Conservation (phyloP, 2,888 invertebrate species). For the Abscondita cerata region DNA sequence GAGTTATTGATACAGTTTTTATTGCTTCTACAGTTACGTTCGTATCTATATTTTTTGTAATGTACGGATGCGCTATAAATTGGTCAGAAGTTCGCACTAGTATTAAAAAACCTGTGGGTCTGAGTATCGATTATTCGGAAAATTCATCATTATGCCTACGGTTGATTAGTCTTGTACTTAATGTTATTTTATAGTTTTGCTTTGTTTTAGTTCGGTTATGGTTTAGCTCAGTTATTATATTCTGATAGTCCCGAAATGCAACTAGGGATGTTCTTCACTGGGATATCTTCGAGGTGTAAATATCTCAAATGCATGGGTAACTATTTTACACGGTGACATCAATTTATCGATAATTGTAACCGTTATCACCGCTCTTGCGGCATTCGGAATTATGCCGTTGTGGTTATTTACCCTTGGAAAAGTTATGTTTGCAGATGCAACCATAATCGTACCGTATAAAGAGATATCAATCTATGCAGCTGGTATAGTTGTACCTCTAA, state of each 20-base stretch:
- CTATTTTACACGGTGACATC: conserved; percentile 89
- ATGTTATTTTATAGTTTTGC: background rate
- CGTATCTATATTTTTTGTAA: conserved; percentile 83
- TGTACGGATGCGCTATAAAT: conserved; percentile 90
- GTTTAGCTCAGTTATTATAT: conserved; percentile 75
- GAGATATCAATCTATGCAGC: conserved; percentile 78
- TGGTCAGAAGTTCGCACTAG: conserved; percentile 72
- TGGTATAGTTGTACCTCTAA: conserved; percentile 79
- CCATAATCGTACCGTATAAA: conserved; percentile 78
- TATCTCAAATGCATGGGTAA: conserved; percentile 96
- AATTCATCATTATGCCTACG: conserved; percentile 87
- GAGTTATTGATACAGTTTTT: conserved; percentile 77
- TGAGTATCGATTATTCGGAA: conserved; percentile 79
- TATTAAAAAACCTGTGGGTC: conserved; percentile 76
- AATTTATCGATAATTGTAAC: conserved; percentile 96
- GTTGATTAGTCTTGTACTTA: conserved; percentile 60
- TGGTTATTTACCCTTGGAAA: conserved; percentile 91
- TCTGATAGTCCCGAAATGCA: conserved; percentile 73
- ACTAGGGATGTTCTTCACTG: conserved; percentile 88
- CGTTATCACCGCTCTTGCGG: conserved; percentile 78
- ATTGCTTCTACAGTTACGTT: conserved; percentile 76
- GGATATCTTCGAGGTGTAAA: conserved; percentile 91
- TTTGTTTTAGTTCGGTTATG: conserved; percentile 71
- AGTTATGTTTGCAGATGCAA: conserved; percentile 67
- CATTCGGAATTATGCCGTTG: conserved; percentile 89